Evolutionary conservation across 2,888 invertebrate genomes (phyloP).

Genomic region (Osmoderma eremita): DNA sequence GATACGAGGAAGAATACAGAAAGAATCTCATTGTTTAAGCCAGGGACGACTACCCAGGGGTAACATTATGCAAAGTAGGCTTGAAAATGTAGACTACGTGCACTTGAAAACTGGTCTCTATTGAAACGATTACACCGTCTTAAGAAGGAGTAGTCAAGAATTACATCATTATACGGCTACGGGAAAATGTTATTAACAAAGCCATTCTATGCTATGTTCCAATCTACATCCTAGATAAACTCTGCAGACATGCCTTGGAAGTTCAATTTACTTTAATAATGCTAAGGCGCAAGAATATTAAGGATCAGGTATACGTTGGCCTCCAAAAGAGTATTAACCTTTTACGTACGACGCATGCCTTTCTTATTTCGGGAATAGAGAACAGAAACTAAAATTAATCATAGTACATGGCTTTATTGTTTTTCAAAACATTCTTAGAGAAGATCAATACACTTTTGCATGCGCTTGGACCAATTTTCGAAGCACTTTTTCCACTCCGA

Average conservation of each 20-base stretch:
- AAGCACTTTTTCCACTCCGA: too few species aligned
- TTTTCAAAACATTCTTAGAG: too few species aligned
- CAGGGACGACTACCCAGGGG: conserved; percentile 57
- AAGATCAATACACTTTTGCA: too few species aligned
- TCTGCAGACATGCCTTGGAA: conserved; percentile 10
- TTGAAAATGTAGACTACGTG: conserved; percentile 47
- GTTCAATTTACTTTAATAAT: conserved; percentile 17
- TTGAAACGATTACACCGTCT: conserved; percentile 37
- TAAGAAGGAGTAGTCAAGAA: conserved; percentile 34
- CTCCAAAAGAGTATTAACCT: not conserved
- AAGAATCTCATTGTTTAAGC: conserved; percentile 58
- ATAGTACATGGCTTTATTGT: too few species aligned
- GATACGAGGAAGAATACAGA: conserved; percentile 56
- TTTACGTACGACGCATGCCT: not conserved
- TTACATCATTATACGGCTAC: conserved; percentile 27
- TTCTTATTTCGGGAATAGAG: too few species aligned
- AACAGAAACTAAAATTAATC: too few species aligned
- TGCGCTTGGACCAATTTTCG: too few species aligned
- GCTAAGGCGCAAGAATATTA: not conserved
- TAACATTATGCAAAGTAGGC: conserved; percentile 60
- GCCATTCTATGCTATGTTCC: conserved; percentile 24
- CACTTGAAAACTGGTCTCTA: conserved; percentile 39
- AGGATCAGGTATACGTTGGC: too few species aligned
- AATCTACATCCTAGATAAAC: conserved; percentile 24
- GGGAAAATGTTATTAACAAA: conserved; percentile 39